Base-by-base conservation (phyloP, 1,140 invertebrate genomes). In the Drosophila sucinea region DNA sequence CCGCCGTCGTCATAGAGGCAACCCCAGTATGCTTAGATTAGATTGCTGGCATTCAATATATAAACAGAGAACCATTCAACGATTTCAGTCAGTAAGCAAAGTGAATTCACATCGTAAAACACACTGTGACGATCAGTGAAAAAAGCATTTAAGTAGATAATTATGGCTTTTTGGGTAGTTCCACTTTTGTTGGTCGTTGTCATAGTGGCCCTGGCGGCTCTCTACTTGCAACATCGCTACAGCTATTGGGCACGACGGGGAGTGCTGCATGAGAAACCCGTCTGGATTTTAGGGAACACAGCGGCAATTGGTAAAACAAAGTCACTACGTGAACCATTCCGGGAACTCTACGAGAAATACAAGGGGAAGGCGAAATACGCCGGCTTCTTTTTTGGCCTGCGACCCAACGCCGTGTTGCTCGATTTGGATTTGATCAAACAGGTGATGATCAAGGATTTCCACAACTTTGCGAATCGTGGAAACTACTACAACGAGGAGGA, bases 341-440 rank as follows among this genome's bases (percentile, higher is more conserved):
- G 83, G 1, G 67, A 86, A 1, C 89, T 81, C 11, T 92, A 92
- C 30, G 61, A 85, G 11, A 81, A 90, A 67, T 82, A 91, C 23
- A 92, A 92, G 57, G 63, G 67, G 0, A 80, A 68, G 27, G 73
- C 66, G 2, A 68, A 70, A 0, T 79, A 83, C 55, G 77, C 62
- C 1, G 85, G 85, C 1, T 75, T 81, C 54, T 90, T 73, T 10
- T 81, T 81, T 30, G 51, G 72, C 2, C n/a, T 72, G 7, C 62
- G 77, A 1, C 58, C 60, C 3, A 75, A 61, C 4, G 64, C 83
- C 0, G 64, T 85, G 27, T 38, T 85, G n/a, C 38, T 86, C 3
- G 94, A 95, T 83, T 90, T 94, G 17, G 93, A 94, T 11, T 76
- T 96, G 0, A 93, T 95, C 0, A 94, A 94, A 75, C 81, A 92